Conservation (phyloP, 2,888 invertebrate species). For the Caenorhabditis becei region DNA sequence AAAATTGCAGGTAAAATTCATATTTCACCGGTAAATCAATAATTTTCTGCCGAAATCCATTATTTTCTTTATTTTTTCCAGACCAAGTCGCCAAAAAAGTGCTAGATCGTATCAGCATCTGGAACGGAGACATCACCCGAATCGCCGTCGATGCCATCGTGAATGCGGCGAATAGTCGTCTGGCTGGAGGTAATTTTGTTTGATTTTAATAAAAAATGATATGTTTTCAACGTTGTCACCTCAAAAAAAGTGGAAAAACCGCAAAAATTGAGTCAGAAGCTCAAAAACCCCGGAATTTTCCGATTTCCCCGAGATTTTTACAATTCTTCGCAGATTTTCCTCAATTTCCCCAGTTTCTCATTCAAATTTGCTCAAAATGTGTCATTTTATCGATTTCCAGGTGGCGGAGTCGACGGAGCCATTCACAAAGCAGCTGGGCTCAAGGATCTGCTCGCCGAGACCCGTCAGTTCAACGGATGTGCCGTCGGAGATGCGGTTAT, state of each 20-base stretch:
- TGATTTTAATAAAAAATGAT: too few relatives aligned
- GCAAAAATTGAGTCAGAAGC: too few relatives aligned
- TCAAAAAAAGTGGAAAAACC: neutral
- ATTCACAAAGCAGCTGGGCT: conserved; percentile 90
- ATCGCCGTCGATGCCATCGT: conserved; percentile 92
- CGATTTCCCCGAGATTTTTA: too few relatives aligned
- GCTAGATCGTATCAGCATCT: conserved; percentile 74
- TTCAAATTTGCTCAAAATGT: too few relatives aligned
- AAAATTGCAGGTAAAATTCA: neutral
- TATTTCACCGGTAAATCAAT: neutral
- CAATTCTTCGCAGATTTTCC: too few relatives aligned
- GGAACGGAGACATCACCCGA: conserved; percentile 89
- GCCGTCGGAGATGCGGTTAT: conserved; percentile 90
- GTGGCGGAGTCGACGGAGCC: conserved; percentile 89
- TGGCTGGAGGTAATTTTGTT: conserved; percentile 91
- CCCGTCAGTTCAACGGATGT: conserved; percentile 87
- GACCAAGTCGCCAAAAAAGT: conserved; percentile 57
- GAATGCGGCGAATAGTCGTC: conserved; percentile 90
- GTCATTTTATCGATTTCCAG: too few relatives aligned
- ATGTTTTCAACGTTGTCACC: neutral
- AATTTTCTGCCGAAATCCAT: too few relatives aligned
- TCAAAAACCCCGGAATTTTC: too few relatives aligned
- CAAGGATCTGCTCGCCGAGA: conserved; percentile 85
- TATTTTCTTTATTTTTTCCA: conserved; percentile 55
- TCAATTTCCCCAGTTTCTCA: too few relatives aligned